Conservation (phyloP, 2,888 invertebrate species). For the Lepidocyrtinus sp. region DNA sequence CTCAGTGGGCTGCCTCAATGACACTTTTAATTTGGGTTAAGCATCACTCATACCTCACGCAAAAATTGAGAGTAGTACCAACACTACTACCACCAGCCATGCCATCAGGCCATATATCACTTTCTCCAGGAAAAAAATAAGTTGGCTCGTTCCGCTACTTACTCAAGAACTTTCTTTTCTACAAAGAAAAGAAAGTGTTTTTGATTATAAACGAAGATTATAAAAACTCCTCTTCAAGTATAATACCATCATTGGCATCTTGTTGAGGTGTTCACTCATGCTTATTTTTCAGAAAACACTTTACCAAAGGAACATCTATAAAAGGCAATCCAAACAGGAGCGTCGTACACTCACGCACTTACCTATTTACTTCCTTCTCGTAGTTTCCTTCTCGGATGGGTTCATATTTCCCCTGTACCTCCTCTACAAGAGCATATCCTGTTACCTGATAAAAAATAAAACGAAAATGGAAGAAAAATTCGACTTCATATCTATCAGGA, state of each 20-base stretch:
- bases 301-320: too few species aligned
- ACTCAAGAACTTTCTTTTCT: background rate
- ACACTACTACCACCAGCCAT: background rate
- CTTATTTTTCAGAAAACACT: conserved; percentile 7
- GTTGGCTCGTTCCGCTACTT: background rate
- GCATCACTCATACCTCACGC: conserved; percentile 60
- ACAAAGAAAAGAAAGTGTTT: conserved; percentile 3
- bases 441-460: background rate
- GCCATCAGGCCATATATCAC: conserved; percentile 6
- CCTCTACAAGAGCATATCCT: background rate
- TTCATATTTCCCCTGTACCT: background rate
- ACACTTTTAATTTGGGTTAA: conserved; percentile 61
- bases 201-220: conserved; percentile 18
- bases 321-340: background rate
- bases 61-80: conserved; percentile 36
- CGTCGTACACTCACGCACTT: conserved; percentile 7
- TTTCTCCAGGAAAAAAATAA: background rate
- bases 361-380: conserved; percentile 19
- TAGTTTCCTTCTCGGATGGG: background rate
- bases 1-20: conserved; percentile 51
- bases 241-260: conserved; percentile 32
- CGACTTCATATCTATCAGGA: too few species aligned
- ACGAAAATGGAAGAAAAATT: too few species aligned
- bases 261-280: conserved; percentile 23
- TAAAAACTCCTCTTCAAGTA: background rate